phyloP scores from a whole-genome alignment of 2,113 vertebrate species.

The Caranx ignobilis region DNA sequence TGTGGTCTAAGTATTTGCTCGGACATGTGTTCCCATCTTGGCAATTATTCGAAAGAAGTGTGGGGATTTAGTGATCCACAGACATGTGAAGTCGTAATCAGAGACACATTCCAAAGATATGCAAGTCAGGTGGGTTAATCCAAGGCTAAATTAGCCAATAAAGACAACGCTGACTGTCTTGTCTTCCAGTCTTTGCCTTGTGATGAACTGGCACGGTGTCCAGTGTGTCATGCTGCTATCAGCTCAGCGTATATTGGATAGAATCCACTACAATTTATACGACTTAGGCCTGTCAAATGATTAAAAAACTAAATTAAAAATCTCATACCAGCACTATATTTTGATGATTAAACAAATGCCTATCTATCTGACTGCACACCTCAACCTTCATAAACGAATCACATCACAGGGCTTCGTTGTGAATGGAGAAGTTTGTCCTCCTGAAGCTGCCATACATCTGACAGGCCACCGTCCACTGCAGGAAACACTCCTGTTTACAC shows the following conservation, averaged over 20 bases:
- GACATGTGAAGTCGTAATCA: constrained; percentile 34
- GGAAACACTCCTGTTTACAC: no score
- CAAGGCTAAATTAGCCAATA: constrained; percentile 11
- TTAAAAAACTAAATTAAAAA: no score
- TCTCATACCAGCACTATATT: no score
- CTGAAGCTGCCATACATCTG: no score
- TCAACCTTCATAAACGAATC: no score
- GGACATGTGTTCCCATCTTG: constrained; percentile 30
- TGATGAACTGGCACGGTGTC: constrained; percentile 18
- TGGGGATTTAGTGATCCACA: constrained; percentile 33
- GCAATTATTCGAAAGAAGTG: constrained; percentile 26
- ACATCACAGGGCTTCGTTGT: no score
- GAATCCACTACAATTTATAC: not conserved
- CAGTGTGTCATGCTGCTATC: not conserved
- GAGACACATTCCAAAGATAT: constrained; percentile 44
- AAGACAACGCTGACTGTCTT: constrained; percentile 3
- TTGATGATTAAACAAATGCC: no score
- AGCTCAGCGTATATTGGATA: not conserved
- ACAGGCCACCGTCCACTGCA: no score
- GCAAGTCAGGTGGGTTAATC: constrained; percentile 44
- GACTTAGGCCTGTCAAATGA: no score
- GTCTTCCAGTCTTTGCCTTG: not conserved
- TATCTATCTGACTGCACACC: no score
- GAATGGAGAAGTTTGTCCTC: no score
- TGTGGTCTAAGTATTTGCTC: constrained; percentile 36